Evolutionary conservation across 2,888 invertebrate species (phyloP).

Genomic region (Polydesmus complanatus): DNA sequence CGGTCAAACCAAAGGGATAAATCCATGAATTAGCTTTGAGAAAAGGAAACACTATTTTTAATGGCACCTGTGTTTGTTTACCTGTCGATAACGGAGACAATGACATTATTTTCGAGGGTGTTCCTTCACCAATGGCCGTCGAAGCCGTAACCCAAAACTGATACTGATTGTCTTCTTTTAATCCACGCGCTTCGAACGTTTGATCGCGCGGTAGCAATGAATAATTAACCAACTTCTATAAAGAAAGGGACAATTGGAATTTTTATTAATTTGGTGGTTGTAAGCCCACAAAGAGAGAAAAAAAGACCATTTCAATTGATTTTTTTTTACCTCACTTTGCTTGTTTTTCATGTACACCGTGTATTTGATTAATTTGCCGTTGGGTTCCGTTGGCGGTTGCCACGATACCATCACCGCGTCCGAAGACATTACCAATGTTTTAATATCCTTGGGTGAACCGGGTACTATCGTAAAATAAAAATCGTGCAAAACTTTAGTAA

Average conservation of each 20-base stretch:
- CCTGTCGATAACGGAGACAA: slow-evolving; percentile 55
- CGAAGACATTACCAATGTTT: slow-evolving; percentile 79
- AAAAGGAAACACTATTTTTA: too few species aligned
- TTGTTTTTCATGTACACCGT: slow-evolving; percentile 58
- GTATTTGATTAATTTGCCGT: slow-evolving; percentile 85
- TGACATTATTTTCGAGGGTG: slow-evolving; percentile 59
- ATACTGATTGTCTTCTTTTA: slow-evolving; percentile 23
- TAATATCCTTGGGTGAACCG: slow-evolving; percentile 81
- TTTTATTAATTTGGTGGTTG: too few species aligned
- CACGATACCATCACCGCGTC: slow-evolving; percentile 86
- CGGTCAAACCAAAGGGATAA: too few species aligned
- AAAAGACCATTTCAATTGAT: neutral
- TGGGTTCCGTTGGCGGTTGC: slow-evolving; percentile 82
- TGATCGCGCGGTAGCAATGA: slow-evolving; percentile 14
- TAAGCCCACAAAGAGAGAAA: too few species aligned
- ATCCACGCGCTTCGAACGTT: slow-evolving; percentile 14
- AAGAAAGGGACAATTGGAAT: too few species aligned
- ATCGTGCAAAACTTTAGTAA: too few species aligned
- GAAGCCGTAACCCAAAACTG: slow-evolving; percentile 57
- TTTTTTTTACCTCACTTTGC: slow-evolving; percentile 2
- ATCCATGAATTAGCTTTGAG: too few species aligned
- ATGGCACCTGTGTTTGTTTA: too few species aligned
- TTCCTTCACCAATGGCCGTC: slow-evolving; percentile 73
- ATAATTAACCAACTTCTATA: neutral
- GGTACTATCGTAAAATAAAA: slow-evolving; percentile 49